phyloP scores from a whole-genome alignment of 2,888 invertebrate species.

The Torymus aiolomorphi region DNA sequence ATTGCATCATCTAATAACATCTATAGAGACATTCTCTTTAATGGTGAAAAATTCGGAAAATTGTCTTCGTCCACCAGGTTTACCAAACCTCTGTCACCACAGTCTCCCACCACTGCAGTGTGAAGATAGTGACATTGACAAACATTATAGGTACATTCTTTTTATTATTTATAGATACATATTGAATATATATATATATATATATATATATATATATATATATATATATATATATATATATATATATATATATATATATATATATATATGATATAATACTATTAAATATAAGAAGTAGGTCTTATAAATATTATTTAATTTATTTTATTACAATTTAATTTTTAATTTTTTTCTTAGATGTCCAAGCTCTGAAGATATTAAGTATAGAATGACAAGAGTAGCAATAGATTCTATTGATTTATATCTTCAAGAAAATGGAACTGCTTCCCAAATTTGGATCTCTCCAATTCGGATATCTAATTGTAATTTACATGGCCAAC shows the following conservation, averaged over 20 bases:
- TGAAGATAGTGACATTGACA: slow-evolving; percentile 82
- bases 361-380: slow-evolving; percentile 78
- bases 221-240: too few species aligned
- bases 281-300: too few species aligned
- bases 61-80: slow-evolving; percentile 88
- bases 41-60: slow-evolving; percentile 94
- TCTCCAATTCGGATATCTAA: slow-evolving; percentile 92
- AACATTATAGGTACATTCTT: slow-evolving; percentile 79
- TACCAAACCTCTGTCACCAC: slow-evolving; percentile 87
- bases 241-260: too few species aligned
- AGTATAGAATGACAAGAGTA: slow-evolving; percentile 94
- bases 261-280: too few species aligned
- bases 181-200: too few species aligned
- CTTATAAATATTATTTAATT: too few species aligned
- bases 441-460: slow-evolving; percentile 91
- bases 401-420: slow-evolving; percentile 93
- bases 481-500: slow-evolving; percentile 96
- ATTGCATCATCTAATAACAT: slow-evolving; percentile 90
- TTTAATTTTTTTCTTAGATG: slow-evolving; percentile 62
- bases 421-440: slow-evolving; percentile 92
- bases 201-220: too few species aligned
- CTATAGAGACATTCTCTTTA: slow-evolving; percentile 91
- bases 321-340: too few species aligned
- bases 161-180: neutral
- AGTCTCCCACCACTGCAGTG: slow-evolving; percentile 84